Evolutionary conservation across 2,797 vertebrate species (phyloP).

Genomic region (Sebastes alutus): DNA sequence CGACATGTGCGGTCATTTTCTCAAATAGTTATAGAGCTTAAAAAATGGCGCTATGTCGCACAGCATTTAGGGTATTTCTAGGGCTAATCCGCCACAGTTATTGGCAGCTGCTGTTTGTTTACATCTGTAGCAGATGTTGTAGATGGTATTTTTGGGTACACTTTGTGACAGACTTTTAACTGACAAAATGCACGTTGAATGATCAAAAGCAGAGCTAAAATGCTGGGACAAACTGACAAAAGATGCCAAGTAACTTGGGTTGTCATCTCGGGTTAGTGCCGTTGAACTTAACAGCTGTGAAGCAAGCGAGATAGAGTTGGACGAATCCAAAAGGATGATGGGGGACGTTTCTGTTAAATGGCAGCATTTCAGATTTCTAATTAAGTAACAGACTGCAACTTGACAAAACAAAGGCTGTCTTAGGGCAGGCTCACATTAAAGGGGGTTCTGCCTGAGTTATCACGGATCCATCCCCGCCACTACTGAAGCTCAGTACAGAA

Average conservation of each 20-base stretch:
- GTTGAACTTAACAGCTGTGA: slow-evolving; percentile 1
- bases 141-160: slow-evolving; percentile 36
- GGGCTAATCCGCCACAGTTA: slow-evolving; percentile 37
- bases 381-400: slow-evolving; percentile 1
- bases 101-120: slow-evolving; percentile 51
- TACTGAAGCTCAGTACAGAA: too few species aligned
- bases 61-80: slow-evolving; percentile 33
- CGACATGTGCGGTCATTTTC: neutral
- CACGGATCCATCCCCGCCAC: neutral
- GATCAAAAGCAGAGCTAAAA: slow-evolving; percentile 37
- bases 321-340: neutral
- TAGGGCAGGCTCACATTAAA: neutral
- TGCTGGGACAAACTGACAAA: slow-evolving; percentile 40
- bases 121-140: slow-evolving; percentile 45
- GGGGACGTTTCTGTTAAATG: neutral
- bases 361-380: slow-evolving; percentile 6
- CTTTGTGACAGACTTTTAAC: slow-evolving; percentile 18
- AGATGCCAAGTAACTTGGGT: slow-evolving; percentile 1
- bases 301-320: neutral
- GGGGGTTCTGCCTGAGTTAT: neutral
- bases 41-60: neutral
- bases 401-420: slow-evolving; percentile 14
- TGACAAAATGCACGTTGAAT: slow-evolving; percentile 19
- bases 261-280: slow-evolving; percentile 21
- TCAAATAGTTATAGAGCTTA: slow-evolving; percentile 11